Evolutionary conservation across 2,888 invertebrate species (phyloP).

Genomic region (Chymomyza caudatula): DNA sequence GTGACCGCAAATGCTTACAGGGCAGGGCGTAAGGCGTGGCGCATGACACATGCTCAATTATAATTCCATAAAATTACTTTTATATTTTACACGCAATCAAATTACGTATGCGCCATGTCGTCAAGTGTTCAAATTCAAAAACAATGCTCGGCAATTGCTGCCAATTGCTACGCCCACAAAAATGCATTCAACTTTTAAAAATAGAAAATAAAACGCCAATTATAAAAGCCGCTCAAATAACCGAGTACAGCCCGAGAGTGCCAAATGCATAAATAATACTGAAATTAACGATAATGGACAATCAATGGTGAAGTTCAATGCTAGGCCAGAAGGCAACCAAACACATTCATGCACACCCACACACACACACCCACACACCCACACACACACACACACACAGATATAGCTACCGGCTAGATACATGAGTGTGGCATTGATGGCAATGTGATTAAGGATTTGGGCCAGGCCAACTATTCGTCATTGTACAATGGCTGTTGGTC

Average conservation of each 20-base stretch:
- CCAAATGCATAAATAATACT: constrained; percentile 52
- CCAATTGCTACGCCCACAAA: not conserved
- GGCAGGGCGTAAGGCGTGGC: not conserved
- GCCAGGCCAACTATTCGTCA: not conserved
- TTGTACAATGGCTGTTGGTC: constrained; percentile 46
- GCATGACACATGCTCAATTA: constrained; percentile 4
- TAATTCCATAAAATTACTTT: constrained; percentile 44
- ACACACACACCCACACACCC: constrained; percentile 5
- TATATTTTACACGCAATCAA: constrained; percentile 31
- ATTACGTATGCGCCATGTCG: constrained; percentile 32
- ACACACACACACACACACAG: constrained; percentile 7
- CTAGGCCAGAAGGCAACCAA: constrained; percentile 17
- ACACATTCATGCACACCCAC: not conserved
- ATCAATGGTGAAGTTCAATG: constrained; percentile 55
- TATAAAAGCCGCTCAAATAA: constrained; percentile 42
- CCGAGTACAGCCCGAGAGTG: constrained; percentile 1
- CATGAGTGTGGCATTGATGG: constrained; percentile 16
- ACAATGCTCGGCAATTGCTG: not conserved
- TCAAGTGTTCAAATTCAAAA: not conserved
- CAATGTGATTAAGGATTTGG: constrained; percentile 11
- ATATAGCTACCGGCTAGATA: not conserved
- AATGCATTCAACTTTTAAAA: not conserved
- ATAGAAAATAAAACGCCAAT: constrained; percentile 28
- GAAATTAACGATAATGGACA: constrained; percentile 46
- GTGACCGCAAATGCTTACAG: not conserved